Conservation (phyloP, 2,113 vertebrate genomes). For the Cacatua alba region DNA sequence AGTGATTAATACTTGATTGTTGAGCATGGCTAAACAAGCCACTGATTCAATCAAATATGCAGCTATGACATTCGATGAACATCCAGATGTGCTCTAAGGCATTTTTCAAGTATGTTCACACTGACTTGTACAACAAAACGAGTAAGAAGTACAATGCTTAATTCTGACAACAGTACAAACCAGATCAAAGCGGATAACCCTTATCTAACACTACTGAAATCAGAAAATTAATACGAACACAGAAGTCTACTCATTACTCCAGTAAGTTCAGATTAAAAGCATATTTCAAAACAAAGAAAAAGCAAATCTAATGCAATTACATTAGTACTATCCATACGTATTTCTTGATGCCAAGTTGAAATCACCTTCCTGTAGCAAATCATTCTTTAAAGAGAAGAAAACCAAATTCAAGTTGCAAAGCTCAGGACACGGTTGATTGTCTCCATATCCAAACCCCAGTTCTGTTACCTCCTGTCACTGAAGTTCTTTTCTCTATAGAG, state of each 20-base stretch:
- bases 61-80: not conserved
- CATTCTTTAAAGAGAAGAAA: not conserved
- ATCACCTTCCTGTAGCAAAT: not conserved
- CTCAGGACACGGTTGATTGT: not conserved
- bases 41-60: not conserved
- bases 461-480: not conserved
- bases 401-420: not conserved
- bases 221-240: not conserved
- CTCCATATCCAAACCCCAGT: not conserved
- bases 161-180: not conserved
- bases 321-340: not conserved
- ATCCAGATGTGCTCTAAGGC: not conserved
- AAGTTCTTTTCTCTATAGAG: not conserved
- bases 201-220: not conserved
- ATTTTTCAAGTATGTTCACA: not conserved
- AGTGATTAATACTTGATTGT: not conserved
- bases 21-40: not conserved
- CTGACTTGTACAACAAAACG: not conserved
- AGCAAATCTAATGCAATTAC: slow-evolving; percentile 2
- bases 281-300: slow-evolving; percentile 11
- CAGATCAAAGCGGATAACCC: not conserved
- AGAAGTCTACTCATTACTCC: not conserved
- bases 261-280: not conserved
- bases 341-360: not conserved
- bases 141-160: not conserved